Conservation (phyloP, 1,140 invertebrate species). For the Drosophila subobscura region DNA sequence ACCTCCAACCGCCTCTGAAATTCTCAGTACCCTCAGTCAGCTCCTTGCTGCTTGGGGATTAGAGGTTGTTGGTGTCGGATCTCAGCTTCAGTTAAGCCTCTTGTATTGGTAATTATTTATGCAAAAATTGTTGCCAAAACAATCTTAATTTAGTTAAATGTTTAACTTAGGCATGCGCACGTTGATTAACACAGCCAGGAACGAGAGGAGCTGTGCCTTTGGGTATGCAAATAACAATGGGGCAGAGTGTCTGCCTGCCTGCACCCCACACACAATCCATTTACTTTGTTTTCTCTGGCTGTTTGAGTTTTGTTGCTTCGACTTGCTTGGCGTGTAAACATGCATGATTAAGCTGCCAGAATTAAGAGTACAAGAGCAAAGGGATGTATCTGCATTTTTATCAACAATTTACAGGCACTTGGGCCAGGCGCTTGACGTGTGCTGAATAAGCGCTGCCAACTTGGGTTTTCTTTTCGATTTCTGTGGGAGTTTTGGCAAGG, state of each 20-base stretch:
- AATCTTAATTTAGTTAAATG: conserved; percentile 81
- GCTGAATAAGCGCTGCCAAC: conserved; percentile 19
- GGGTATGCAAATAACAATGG: conserved; percentile 55
- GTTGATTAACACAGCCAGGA: conserved; percentile 63
- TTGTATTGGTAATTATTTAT: conserved; percentile 72
- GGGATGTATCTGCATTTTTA: conserved; percentile 39
- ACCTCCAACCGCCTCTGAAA: too few species aligned
- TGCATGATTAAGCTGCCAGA: conserved; percentile 75
- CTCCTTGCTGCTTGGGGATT: too few species aligned
- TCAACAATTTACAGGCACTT: conserved; percentile 48
- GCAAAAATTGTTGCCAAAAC: conserved; percentile 74
- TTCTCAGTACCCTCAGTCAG: too few species aligned
- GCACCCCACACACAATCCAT: conserved; percentile 31
- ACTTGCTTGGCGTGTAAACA: conserved; percentile 76
- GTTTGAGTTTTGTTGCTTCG: conserved; percentile 70
- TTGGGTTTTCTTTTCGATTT: too few species aligned
- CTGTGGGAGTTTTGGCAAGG: neutral
- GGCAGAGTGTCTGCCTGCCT: conserved; percentile 10
- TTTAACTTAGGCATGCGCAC: conserved; percentile 70
- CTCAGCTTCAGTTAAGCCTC: conserved; percentile 24
- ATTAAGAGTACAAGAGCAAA: conserved; percentile 39
- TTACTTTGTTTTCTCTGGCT: conserved; percentile 65
- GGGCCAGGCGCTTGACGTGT: neutral
- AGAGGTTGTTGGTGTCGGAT: conserved; percentile 16
- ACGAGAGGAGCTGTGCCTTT: conserved; percentile 21